Evolutionary conservation across 2,888 invertebrate species (phyloP).

Genomic region (Chloroclystis v-ata): DNA sequence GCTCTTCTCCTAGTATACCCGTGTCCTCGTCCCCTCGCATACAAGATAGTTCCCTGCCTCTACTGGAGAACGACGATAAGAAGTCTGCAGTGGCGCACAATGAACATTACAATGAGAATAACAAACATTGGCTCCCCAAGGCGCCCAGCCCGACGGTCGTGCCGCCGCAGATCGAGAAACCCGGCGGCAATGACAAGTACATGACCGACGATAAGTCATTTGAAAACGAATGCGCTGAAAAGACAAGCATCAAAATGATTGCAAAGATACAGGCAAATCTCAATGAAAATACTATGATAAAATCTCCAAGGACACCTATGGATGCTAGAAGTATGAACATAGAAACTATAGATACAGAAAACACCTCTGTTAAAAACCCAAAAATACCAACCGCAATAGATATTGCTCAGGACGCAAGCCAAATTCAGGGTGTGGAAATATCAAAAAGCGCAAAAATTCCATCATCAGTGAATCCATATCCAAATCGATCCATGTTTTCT

Average conservation of each 20-base stretch:
- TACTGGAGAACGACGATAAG: constrained; percentile 39
- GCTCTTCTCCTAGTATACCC: constrained; percentile 44
- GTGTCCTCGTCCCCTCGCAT: constrained; percentile 1
- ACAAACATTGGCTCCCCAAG: constrained; percentile 65
- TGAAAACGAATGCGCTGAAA: constrained; percentile 63
- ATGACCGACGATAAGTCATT: constrained; percentile 69
- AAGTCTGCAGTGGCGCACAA: constrained; percentile 43
- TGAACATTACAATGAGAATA: constrained; percentile 50
- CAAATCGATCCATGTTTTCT: constrained; percentile 83
- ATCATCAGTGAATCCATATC: constrained; percentile 58
- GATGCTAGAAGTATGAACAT: constrained; percentile 64
- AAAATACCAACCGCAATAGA: constrained; percentile 57
- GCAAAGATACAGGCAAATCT: constrained; percentile 72
- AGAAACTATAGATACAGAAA: constrained; percentile 59
- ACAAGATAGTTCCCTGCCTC: constrained; percentile 20
- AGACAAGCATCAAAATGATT: constrained; percentile 68
- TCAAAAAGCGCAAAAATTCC: constrained; percentile 72
- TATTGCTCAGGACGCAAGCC: constrained; percentile 62
- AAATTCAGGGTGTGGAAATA: constrained; percentile 68
- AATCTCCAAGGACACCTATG: constrained; percentile 72
- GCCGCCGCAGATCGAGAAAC: constrained; percentile 65
- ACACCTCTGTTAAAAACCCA: constrained; percentile 44
- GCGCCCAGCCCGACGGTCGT: constrained; percentile 58
- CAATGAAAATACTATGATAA: constrained; percentile 73
- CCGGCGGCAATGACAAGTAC: constrained; percentile 65